These are phyloP conservation scores for Drosophila stalkeri DNA, from an alignment of 2,888 invertebrate genomes.

Conservation along the genomic window DNA sequence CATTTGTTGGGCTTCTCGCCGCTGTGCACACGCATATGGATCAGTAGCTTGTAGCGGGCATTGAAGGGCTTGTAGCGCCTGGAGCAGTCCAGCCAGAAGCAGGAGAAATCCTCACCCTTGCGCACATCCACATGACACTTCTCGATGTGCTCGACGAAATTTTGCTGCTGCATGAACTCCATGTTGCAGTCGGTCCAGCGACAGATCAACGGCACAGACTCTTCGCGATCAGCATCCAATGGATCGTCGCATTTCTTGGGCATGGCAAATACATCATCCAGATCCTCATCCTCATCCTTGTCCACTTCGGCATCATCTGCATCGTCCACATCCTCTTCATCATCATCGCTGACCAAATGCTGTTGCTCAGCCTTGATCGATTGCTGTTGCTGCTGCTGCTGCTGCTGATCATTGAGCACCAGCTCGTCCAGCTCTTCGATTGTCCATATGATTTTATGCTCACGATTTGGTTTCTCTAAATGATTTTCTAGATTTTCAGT, in stretches of 20 bases:
- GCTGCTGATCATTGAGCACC: constrained; percentile 38
- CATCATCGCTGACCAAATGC: constrained; percentile 23
- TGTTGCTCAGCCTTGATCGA: neutral
- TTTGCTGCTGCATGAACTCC: constrained; percentile 91
- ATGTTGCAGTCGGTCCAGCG: constrained; percentile 95
- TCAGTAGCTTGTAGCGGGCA: constrained; percentile 98
- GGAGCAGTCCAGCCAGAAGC: constrained; percentile 97
- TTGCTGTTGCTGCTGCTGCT: neutral
- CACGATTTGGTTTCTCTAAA: constrained; percentile 83
- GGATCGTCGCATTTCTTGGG: constrained; percentile 21
- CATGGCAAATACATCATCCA: constrained; percentile 58
- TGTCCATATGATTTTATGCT: constrained; percentile 85
- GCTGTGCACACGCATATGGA: constrained; percentile 95
- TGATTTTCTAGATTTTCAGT: constrained; percentile 82
- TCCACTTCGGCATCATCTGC: constrained; percentile 32
- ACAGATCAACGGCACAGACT: constrained; percentile 86
- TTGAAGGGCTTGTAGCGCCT: constrained; percentile 95
- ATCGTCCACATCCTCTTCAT: constrained; percentile 48
- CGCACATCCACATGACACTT: constrained; percentile 94
- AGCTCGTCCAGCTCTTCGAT: constrained; percentile 82
- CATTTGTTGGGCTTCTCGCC: constrained; percentile 99
- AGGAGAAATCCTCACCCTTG: constrained; percentile 95
- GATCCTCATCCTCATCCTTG: constrained; percentile 49
- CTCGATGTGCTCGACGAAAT: constrained; percentile 93
- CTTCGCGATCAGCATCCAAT: constrained; percentile 22